Percentiles rank a stretch among this genome's conserved stretches.
phyloP scores from a whole-genome alignment of 2,797 vertebrate species.

The Dendrocincla fuliginosa region DNA sequence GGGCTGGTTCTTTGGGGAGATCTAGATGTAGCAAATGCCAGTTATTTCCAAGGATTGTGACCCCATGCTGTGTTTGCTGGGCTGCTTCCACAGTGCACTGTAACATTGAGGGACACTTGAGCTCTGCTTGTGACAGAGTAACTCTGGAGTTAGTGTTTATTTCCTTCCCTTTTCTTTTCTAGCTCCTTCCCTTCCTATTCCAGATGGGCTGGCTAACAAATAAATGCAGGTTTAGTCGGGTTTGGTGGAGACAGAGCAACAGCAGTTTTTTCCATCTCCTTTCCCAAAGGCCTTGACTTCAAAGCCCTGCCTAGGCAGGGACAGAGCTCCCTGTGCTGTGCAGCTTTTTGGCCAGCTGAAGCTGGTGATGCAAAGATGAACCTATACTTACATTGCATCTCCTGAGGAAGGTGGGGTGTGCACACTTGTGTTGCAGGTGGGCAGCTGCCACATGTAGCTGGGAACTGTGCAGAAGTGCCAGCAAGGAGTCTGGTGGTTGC shows the following conservation, averaged over 20 bases:
- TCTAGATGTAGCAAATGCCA: background rate
- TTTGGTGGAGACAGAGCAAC: accelerated
- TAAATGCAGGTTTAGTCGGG: accelerated
- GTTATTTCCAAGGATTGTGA: background rate
- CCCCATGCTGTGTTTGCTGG: background rate
- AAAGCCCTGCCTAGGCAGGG: background rate
- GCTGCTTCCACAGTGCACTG: background rate
- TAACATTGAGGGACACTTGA: accelerated
- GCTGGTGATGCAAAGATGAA: background rate
- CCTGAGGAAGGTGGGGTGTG: accelerated
- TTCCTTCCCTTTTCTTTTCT: background rate
- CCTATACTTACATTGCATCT: background rate
- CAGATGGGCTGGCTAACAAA: background rate
- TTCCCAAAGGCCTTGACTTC: background rate
- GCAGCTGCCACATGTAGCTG: background rate
- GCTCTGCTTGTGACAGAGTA: background rate
- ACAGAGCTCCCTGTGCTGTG: background rate
- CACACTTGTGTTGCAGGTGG: background rate
- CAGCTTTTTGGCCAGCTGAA: background rate
- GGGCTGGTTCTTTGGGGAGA: background rate
- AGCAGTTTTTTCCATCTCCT: background rate
- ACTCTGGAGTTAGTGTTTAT: background rate
- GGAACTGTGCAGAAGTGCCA: background rate
- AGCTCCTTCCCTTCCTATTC: background rate
- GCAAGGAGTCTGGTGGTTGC: background rate